A percentile compares a stretch with the other conserved stretches of the same genome.
Evolutionary conservation across 2,113 vertebrate species (phyloP).

Genomic region (Spilogale gracilis): DNA sequence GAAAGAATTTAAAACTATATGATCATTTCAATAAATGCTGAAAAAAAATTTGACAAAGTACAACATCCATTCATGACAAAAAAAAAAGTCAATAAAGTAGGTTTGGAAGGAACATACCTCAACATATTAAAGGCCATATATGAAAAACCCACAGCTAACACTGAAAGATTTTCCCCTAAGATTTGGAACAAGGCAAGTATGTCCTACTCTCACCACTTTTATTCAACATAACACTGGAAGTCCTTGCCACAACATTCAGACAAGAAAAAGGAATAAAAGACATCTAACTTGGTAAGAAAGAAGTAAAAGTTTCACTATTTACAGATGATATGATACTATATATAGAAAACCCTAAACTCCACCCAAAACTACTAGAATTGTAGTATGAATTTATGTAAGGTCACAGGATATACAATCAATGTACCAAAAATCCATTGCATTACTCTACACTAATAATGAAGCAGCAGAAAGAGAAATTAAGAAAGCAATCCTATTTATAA

Average conservation of each 20-base stretch:
- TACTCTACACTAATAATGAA: not conserved
- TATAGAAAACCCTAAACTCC: not conserved
- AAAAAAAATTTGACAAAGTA: not conserved
- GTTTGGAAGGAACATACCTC: not conserved
- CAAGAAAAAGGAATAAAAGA: not conserved
- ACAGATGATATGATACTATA: too few species aligned
- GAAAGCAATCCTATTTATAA: not conserved
- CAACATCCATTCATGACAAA: not conserved
- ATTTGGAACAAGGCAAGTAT: too few species aligned
- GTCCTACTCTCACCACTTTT: too few species aligned
- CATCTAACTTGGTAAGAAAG: not conserved
- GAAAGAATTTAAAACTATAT: not conserved
- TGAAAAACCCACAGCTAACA: too few species aligned
- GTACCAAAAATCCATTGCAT: not conserved
- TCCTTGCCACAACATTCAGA: not conserved
- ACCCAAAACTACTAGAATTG: not conserved
- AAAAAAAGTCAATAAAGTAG: not conserved
- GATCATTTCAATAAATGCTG: not conserved
- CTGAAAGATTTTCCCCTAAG: too few species aligned
- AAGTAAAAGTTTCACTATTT: not conserved
- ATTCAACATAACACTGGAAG: too few species aligned
- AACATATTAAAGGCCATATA: not conserved
- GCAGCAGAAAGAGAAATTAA: not conserved
- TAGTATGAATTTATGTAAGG: not conserved
- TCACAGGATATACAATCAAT: not conserved